Evolutionary conservation across 2,888 invertebrate species (phyloP), one percentile per base, ranked within the genome.

Genomic region (Geotrupes spiniger): DNA sequence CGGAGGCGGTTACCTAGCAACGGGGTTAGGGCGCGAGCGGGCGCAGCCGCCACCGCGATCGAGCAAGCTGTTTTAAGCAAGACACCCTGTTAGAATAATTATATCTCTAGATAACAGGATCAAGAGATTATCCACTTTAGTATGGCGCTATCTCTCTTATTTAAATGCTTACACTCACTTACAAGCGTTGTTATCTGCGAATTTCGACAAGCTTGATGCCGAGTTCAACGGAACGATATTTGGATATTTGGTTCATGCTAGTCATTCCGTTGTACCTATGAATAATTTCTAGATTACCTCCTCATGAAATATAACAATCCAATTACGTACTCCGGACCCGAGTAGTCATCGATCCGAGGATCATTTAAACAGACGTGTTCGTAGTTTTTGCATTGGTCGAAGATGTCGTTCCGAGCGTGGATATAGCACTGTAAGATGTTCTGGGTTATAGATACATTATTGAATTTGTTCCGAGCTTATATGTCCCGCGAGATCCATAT

Each of bases 1-100:
- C 63, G 63, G 65, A 69, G 69, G 67, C 67, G 67, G 72, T 73
- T 64, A 60, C 72, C 70, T 71, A 70, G 71, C 71, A 72, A 72
- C 72, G 66, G 57, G 54, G 52, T 44, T 40, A 55, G 55, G 56
- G 53, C 58, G 62, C 58, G 53, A 54, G 55, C 57, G 61, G 59
- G 56, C 62, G 63, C 63, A 62, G 61, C 62, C 58, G 62, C 63
- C 54, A 56, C 63, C 52, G 61, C 63, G 65, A 68, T 68, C 69
- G 64, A 66, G 68, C 73, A 73, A 73, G 73, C 73, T 73, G 73
- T 72, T 73, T 72, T 70, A 71, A 71, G 68, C 71, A 72, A 73
- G 72, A 72, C 72, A 72, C 71, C 71, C 72, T 69, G 73, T 73
- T 71, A 69, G 72, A 72, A 73, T 73, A 73, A 73, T 73, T 73